phyloP scores from a whole-genome alignment of 2,113 vertebrate genomes.

The Lethenteron reissneri region DNA sequence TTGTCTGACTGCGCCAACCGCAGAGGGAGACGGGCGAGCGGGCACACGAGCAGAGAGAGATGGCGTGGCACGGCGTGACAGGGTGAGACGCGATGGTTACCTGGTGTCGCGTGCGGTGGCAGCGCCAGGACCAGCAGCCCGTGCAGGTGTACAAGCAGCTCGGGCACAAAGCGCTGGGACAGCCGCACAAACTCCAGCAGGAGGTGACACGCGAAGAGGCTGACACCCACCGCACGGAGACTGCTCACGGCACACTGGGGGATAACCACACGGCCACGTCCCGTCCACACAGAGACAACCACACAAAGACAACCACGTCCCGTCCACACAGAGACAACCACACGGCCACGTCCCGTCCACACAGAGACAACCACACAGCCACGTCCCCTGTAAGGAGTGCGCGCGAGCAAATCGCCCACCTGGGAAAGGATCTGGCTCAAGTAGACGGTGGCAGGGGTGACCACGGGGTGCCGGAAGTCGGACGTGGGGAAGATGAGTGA shows the following conservation, averaged over 20 bases:
- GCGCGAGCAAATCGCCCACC: constrained; percentile 24
- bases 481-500: constrained; percentile 66
- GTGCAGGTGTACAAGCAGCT: constrained; percentile 58
- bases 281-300: no score
- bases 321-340: no score
- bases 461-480: constrained; percentile 69
- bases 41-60: no score
- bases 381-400: neutral
- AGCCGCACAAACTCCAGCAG: constrained; percentile 55
- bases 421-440: constrained; percentile 65
- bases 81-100: constrained; percentile 19
- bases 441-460: constrained; percentile 55
- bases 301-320: no score
- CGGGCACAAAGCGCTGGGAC: constrained; percentile 58
- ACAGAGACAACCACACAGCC: neutral
- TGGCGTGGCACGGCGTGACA: neutral
- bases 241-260: constrained; percentile 43
- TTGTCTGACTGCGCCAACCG: no score
- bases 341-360: no score
- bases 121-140: constrained; percentile 49
- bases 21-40: no score
- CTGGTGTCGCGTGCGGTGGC: constrained; percentile 23
- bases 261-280: no score
- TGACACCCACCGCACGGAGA: constrained; percentile 38
- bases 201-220: constrained; percentile 47